A percentile compares a stretch with the other conserved stretches of the same genome.
phyloP scores from a whole-genome alignment of 2,888 invertebrate genomes.

The Dione juno region DNA sequence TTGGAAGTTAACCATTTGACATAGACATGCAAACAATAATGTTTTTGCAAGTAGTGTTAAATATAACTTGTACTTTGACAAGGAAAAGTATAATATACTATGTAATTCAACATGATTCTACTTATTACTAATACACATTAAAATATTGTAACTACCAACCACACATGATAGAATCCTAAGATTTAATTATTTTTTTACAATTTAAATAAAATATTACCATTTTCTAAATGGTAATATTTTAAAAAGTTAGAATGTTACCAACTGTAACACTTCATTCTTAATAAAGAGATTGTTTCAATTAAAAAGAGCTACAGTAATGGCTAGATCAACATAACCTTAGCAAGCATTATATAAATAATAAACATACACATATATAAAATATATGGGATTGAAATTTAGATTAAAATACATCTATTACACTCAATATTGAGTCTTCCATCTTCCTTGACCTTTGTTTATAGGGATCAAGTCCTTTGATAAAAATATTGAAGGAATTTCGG shows the following conservation, averaged over 20 bases:
- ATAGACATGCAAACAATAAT: no score
- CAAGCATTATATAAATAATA: constrained; percentile 5
- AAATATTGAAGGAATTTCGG: constrained; percentile 19
- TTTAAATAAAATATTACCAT: no score
- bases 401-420: constrained; percentile 5
- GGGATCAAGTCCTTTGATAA: constrained; percentile 35
- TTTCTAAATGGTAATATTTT: no score
- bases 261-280: background rate
- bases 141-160: no score
- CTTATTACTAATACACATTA: no score
- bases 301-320: background rate
- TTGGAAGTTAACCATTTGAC: no score
- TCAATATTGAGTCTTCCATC: constrained; percentile 13
- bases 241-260: background rate
- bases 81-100: no score
- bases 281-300: background rate
- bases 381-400: background rate
- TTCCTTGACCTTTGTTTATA: constrained; percentile 20
- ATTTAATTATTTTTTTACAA: no score
- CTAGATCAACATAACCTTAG: constrained; percentile 4
- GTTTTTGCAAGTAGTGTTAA: no score
- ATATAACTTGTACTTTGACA: no score
- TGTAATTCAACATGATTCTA: no score
- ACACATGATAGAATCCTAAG: no score
- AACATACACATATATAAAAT: background rate